A percentile compares a stretch with the other conserved stretches of the same genome.
Evolutionary conservation across 2,888 invertebrate genomes (phyloP).

Genomic region (Teleiodes luculella): DNA sequence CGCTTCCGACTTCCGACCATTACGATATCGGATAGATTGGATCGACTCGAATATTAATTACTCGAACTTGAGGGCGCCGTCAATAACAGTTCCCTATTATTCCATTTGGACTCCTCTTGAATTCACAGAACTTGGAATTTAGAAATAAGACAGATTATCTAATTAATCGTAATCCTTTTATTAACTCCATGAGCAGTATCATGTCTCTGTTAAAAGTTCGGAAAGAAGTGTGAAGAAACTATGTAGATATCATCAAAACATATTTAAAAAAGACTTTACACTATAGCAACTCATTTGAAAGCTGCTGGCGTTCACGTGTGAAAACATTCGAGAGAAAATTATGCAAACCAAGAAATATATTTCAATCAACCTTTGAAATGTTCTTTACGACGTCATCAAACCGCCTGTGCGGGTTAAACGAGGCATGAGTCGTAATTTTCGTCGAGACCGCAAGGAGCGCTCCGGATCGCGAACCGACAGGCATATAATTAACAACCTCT

Average conservation of each 20-base stretch:
- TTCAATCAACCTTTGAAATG: constrained; percentile 38
- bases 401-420: constrained; percentile 49
- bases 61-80: constrained; percentile 48
- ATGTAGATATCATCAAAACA: too few relatives aligned
- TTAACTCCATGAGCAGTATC: neutral
- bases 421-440: constrained; percentile 51
- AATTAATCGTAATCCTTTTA: constrained; percentile 21
- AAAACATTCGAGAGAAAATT: neutral
- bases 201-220: too few relatives aligned
- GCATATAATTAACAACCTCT: constrained; percentile 68
- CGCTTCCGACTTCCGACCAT: constrained; percentile 23
- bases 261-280: too few relatives aligned
- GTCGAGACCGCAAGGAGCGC: constrained; percentile 43
- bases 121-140: constrained; percentile 25
- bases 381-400: constrained; percentile 52
- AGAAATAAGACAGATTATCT: constrained; percentile 24
- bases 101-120: constrained; percentile 39
- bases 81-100: constrained; percentile 53
- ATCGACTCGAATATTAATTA: constrained; percentile 53
- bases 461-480: constrained; percentile 43
- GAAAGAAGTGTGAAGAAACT: too few relatives aligned
- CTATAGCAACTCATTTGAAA: neutral
- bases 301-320: neutral
- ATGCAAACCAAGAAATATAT: constrained; percentile 23
- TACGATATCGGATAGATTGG: constrained; percentile 42